Percentiles rank a stretch among this genome's conserved stretches.
Evolutionary conservation across 2,113 vertebrate genomes (phyloP).

Genomic region (Ciconia boyciana): DNA sequence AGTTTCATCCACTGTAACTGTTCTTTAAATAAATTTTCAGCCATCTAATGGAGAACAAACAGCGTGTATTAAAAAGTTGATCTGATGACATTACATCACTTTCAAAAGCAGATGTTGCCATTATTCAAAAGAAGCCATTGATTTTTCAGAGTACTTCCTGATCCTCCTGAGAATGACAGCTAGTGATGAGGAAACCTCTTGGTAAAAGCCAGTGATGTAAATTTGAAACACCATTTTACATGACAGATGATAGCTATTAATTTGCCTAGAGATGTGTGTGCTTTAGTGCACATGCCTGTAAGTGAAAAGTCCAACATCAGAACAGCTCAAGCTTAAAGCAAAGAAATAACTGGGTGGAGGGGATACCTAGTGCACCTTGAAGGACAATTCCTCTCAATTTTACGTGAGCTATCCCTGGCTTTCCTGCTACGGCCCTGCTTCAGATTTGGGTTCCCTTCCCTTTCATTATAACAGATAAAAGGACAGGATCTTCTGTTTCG

Average conservation of each 20-base stretch:
- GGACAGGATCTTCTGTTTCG: not conserved
- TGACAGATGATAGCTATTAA: slow-evolving; percentile 48
- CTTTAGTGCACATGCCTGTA: not conserved
- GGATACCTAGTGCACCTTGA: not conserved
- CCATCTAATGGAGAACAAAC: not conserved
- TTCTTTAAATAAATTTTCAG: not conserved
- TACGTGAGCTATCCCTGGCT: not conserved
- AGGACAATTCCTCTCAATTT: not conserved
- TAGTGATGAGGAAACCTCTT: slow-evolving; percentile 26
- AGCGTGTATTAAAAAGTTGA: not conserved
- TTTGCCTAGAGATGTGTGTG: not conserved
- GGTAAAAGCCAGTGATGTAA: slow-evolving; percentile 13
- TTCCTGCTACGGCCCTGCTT: not conserved
- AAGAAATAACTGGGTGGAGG: not conserved
- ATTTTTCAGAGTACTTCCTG: slow-evolving; percentile 28
- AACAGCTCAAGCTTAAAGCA: not conserved
- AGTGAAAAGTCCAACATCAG: not conserved
- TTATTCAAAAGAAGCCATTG: slow-evolving; percentile 26
- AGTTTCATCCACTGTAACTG: fast-evolving
- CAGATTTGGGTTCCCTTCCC: not conserved
- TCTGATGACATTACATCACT: not conserved
- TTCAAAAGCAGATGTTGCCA: slow-evolving; percentile 19
- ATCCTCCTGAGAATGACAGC: slow-evolving; percentile 29
- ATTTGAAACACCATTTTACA: slow-evolving; percentile 22
- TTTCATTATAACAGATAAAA: not conserved